Evolutionary conservation across 2,888 invertebrate species (phyloP), one percentile per base, ranked within the genome.

Genomic region (Trissolcus japonicus): DNA sequence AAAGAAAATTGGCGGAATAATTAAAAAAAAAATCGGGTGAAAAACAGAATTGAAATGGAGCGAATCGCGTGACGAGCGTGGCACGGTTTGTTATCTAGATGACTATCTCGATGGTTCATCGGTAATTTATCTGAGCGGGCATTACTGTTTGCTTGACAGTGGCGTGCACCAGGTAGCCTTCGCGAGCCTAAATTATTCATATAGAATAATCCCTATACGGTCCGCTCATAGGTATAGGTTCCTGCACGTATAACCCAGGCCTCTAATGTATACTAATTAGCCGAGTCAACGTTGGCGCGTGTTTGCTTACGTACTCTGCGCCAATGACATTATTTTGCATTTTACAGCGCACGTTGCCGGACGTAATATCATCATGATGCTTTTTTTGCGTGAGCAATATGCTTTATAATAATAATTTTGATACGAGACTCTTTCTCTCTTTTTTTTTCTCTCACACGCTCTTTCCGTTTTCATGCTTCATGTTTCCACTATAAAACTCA

Each of bases 51-150:
- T 59, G 57, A 72, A 77, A 71, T 71, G 56, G 73, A 65, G 76
- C 79, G 75, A 80, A 81, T 85, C 82, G 85, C 85, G 84, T 84
- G 84, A 74, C 72, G 46, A 67, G 60, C 79, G 82, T 80, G 79
- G 82, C 82, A 79, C 83, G 83, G 85, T 82, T 83, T 82, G 85
- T 86, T 87, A 87, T 87, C 86, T 83, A 87, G 88, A 88, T 88
- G 80, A 79, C 85, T 86, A 88, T 88, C 88, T 83, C 71, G 78
- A 66, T 79, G 84, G 84, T 88, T 88, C 88, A 89, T 89, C 88
- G 86, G 86, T 87, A 87, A 88, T 88, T 88, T 89, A 89, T 89
- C 88, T 88, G 88, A 82, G 86, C 88, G 85, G 86, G 88, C 88
- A 88, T 88, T 89, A 87, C 87, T 88, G 88, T 88, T 88, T 87